Evolutionary conservation across 2,888 invertebrate species (phyloP).

Genomic region (Drosophila birchii): DNA sequence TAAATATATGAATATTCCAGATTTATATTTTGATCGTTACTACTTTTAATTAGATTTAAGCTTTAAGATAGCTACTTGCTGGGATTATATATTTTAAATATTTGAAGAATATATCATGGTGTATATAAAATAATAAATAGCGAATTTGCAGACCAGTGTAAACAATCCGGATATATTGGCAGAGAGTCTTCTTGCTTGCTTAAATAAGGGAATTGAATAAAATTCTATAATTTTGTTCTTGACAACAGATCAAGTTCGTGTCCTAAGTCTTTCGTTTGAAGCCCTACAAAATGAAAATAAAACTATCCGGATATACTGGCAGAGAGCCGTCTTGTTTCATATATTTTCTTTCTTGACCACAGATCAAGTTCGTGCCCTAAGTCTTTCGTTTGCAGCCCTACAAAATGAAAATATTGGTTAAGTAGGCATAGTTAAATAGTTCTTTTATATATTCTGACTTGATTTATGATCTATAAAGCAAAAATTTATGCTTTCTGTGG

Average conservation of each 20-base stretch:
- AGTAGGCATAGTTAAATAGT: neutral
- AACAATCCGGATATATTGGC: neutral
- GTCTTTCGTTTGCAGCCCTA: constrained; percentile 52
- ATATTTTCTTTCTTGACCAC: neutral
- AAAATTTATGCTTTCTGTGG: neutral
- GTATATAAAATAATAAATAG: too few species aligned
- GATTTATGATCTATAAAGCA: neutral
- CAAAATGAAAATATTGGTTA: neutral
- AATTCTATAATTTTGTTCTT: neutral
- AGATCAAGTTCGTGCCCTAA: constrained; percentile 58
- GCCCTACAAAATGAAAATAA: neutral
- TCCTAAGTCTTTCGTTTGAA: constrained; percentile 60
- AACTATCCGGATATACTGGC: neutral
- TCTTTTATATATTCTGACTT: neutral
- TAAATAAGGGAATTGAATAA: neutral
- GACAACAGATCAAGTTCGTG: constrained; percentile 49
- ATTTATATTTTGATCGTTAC: neutral
- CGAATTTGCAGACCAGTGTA: neutral
- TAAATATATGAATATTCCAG: neutral
- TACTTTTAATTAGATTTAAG: neutral
- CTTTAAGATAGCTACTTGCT: too few species aligned
- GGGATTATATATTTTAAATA: neutral
- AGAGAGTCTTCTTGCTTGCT: too few species aligned
- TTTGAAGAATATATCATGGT: too few species aligned
- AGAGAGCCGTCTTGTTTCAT: neutral